Evolutionary conservation across 2,113 vertebrate species (phyloP).

Genomic region (Myotis brandtii): DNA sequence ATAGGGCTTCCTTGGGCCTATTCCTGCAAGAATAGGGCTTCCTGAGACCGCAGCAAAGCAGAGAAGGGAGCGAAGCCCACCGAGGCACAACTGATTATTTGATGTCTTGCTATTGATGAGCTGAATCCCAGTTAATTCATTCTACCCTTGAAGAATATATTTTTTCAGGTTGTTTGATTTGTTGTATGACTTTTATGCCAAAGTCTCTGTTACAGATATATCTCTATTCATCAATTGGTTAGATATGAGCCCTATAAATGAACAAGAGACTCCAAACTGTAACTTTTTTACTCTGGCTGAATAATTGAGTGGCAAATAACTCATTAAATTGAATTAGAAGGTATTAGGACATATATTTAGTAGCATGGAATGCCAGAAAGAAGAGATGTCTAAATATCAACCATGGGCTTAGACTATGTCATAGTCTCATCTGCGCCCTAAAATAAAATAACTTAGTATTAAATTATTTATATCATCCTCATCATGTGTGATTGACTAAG

Average conservation of each 20-base stretch:
- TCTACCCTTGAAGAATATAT: not conserved
- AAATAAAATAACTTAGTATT: constrained; percentile 66
- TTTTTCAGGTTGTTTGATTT: constrained; percentile 37
- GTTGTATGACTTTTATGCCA: not conserved
- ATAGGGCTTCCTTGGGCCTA: no score
- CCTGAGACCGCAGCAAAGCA: no score
- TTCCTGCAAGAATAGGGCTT: no score
- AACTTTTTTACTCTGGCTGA: constrained; percentile 23
- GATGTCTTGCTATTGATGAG: not conserved
- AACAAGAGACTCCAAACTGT: not conserved
- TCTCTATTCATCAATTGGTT: not conserved
- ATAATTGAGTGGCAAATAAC: constrained; percentile 24
- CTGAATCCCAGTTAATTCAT: constrained; percentile 2
- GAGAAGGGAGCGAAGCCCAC: no score
- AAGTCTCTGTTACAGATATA: not conserved
- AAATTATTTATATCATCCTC: constrained; percentile 69
- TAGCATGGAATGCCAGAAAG: not conserved
- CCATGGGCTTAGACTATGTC: not conserved
- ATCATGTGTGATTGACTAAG: constrained; percentile 68
- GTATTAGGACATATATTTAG: constrained; percentile 40
- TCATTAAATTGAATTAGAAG: constrained; percentile 67
- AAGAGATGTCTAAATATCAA: constrained; percentile 38
- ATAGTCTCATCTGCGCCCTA: constrained; percentile 52
- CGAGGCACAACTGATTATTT: not conserved
- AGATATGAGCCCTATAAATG: constrained; percentile 8